phyloP scores from a whole-genome alignment of 2,888 invertebrate species.

The Pollenia griseotomentosa region DNA sequence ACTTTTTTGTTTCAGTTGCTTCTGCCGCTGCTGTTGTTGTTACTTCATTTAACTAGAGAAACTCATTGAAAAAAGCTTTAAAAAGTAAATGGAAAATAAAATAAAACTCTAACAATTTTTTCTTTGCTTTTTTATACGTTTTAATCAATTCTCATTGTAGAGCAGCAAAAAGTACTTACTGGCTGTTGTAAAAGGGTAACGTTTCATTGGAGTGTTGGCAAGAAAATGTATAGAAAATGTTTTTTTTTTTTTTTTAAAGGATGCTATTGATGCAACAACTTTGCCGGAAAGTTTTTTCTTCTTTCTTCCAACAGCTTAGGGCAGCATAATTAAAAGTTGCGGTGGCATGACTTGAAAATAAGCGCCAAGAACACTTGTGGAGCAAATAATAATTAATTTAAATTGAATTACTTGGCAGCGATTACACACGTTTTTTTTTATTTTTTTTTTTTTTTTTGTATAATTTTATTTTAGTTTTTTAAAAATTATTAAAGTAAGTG shows the following conservation, averaged over 20 bases:
- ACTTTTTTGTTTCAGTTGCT: slow-evolving; percentile 1
- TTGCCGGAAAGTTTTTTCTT: slow-evolving; percentile 63
- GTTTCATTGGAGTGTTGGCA: slow-evolving; percentile 50
- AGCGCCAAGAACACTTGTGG: slow-evolving; percentile 80
- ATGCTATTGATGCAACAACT: slow-evolving; percentile 69
- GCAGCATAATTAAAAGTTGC: slow-evolving; percentile 75
- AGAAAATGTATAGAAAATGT: slow-evolving; percentile 1
- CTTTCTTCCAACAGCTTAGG: slow-evolving; percentile 51
- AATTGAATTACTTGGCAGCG: slow-evolving; percentile 80
- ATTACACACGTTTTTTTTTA: slow-evolving; percentile 45
- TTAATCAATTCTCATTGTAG: slow-evolving; percentile 41
- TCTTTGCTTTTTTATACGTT: slow-evolving; percentile 37
- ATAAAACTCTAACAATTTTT: slow-evolving; percentile 59
- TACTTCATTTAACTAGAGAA: slow-evolving; percentile 54
- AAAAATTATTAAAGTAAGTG: slow-evolving; percentile 19
- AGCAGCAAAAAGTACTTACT: slow-evolving; percentile 36
- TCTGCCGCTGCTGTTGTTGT: slow-evolving; percentile 35
- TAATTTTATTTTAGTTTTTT: slow-evolving; percentile 10
- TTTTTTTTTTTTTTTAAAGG: slow-evolving; percentile 5
- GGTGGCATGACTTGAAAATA: slow-evolving; percentile 70
- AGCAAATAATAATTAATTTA: slow-evolving; percentile 83
- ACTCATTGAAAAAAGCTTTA: slow-evolving; percentile 54
- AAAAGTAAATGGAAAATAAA: slow-evolving; percentile 48
- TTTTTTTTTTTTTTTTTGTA: slow-evolving; percentile 34
- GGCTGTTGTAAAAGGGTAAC: slow-evolving; percentile 34